Conservation (phyloP, 2,113 vertebrate species). For the Mastomys coucha region DNA sequence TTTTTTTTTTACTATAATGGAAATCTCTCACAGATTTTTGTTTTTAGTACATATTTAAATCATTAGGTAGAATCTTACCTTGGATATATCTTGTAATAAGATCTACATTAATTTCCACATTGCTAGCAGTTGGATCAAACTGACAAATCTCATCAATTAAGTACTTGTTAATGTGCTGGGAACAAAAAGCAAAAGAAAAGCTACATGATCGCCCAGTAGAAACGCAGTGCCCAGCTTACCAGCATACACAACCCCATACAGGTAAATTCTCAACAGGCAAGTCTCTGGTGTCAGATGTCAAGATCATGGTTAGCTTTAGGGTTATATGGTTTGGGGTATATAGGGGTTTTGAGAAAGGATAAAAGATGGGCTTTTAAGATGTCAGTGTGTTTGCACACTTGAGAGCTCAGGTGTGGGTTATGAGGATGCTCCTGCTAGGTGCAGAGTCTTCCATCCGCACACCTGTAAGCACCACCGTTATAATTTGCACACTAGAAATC, state of each 20-base stretch:
- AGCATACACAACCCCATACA: background rate
- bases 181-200: slow-evolving; percentile 70
- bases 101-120: slow-evolving; percentile 76
- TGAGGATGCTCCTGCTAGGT: background rate
- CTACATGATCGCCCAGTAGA: background rate
- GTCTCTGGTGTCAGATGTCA: background rate
- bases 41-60: slow-evolving; percentile 30
- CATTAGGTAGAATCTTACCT: slow-evolving; percentile 82
- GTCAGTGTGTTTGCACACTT: no score
- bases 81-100: slow-evolving; percentile 77
- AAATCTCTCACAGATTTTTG: background rate
- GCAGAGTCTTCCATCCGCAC: slow-evolving; percentile 29
- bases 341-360: background rate
- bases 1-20: background rate
- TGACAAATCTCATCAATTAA: slow-evolving; percentile 84
- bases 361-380: slow-evolving; percentile 12
- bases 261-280: background rate
- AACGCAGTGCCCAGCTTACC: background rate
- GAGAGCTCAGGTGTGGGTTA: background rate
- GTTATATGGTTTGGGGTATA: background rate
- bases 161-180: slow-evolving; percentile 85
- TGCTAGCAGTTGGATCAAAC: slow-evolving; percentile 87
- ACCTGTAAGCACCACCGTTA: background rate
- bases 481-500: background rate
- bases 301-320: background rate